phyloP scores from a whole-genome alignment of 2,113 vertebrate species.

The Clupea harengus region DNA sequence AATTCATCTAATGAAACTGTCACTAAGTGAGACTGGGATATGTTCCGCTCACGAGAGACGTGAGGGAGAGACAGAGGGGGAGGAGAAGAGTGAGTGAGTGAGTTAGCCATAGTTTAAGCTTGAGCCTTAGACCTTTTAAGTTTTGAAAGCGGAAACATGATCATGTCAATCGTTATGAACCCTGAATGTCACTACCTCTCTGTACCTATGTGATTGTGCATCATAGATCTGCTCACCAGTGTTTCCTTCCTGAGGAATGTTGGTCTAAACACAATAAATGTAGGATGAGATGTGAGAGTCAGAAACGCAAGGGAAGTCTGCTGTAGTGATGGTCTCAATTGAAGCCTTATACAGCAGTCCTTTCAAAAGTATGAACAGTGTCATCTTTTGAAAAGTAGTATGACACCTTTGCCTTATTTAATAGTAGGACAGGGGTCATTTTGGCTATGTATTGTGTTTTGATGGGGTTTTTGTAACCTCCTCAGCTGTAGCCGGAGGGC shows the following conservation, averaged over 20 bases:
- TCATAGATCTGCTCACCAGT: neutral
- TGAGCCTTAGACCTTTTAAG: neutral
- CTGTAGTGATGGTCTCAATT: neutral
- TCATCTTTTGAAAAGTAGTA: neutral
- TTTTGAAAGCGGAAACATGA: neutral
- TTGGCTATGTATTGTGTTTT: constrained; percentile 1
- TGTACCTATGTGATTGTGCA: neutral
- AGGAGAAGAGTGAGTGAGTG: neutral
- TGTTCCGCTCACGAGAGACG: constrained; percentile 21
- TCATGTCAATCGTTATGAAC: no score
- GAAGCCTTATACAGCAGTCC: neutral
- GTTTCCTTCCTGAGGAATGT: neutral
- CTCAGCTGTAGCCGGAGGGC: neutral
- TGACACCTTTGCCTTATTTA: neutral
- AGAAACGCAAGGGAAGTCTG: neutral
- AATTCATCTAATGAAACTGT: constrained; percentile 73
- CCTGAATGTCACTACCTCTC: neutral
- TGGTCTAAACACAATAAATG: neutral
- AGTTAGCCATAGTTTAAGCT: no score
- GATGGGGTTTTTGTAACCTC: neutral
- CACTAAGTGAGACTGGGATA: constrained; percentile 60
- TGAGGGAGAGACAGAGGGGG: neutral
- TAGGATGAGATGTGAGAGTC: neutral
- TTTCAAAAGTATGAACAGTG: neutral
- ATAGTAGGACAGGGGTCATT: neutral